Percentiles rank a stretch among this genome's conserved stretches.
These are phyloP conservation scores for Epistrophella euchroma DNA, from an alignment of 2,888 invertebrate species.

Conservation along the genomic window DNA sequence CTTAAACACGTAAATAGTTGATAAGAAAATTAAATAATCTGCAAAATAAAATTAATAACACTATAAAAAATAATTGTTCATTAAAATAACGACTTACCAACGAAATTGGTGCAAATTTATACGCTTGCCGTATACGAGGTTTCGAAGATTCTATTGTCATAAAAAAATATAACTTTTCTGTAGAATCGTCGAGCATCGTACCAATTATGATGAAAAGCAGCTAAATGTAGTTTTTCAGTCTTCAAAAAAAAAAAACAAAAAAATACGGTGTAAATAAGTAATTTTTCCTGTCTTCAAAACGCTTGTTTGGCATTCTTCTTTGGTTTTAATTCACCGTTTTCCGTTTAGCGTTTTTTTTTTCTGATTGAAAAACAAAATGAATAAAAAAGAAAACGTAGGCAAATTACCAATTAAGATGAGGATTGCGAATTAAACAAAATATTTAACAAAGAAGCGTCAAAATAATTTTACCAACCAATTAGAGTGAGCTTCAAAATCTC, in stretches of 20 bases:
- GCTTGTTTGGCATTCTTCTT: too few relatives aligned
- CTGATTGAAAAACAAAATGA: too few relatives aligned
- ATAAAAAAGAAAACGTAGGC: too few relatives aligned
- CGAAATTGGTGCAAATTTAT: conserved; percentile 78
- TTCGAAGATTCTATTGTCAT: conserved; percentile 78
- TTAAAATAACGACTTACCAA: conserved; percentile 64
- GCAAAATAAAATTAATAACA: conserved; percentile 22
- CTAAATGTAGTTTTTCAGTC: conserved; percentile 78
- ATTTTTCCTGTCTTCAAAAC: too few relatives aligned
- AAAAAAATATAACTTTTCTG: conserved; percentile 78
- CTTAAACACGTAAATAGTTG: conserved; percentile 79
- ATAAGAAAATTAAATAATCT: conserved; percentile 80
- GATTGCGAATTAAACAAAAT: too few relatives aligned
- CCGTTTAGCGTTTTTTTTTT: too few relatives aligned
- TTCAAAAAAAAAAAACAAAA: neutral
- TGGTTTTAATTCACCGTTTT: too few relatives aligned
- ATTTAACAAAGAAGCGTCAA: too few relatives aligned
- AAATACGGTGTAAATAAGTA: too few relatives aligned
- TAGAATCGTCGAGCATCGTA: conserved; percentile 78
- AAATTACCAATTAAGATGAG: too few relatives aligned
- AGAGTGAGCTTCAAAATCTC: too few relatives aligned
- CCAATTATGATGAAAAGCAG: conserved; percentile 80
- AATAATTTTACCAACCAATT: too few relatives aligned
- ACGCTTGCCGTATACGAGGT: conserved; percentile 76
- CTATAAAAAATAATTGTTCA: conserved; percentile 76